Evolutionary conservation across 1,140 invertebrate genomes (phyloP).

Genomic region (Oryctes rhinoceros): DNA sequence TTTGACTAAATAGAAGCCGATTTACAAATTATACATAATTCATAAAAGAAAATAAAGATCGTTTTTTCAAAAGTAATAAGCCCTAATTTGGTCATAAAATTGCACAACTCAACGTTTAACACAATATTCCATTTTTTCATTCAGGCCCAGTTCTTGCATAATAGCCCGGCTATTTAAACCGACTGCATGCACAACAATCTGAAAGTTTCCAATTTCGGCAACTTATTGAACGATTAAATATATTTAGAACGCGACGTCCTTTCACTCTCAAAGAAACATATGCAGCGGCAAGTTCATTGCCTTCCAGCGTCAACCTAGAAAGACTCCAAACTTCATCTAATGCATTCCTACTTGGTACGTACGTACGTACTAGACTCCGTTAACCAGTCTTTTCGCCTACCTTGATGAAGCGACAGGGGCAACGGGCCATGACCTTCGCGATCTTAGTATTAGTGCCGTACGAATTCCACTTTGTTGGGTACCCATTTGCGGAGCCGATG

Average conservation of each 20-base stretch:
- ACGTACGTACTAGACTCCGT: background rate
- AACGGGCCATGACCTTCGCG: conserved; percentile 72
- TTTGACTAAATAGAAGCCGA: too few species aligned
- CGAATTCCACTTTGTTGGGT: conserved; percentile 64
- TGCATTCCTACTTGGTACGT: background rate
- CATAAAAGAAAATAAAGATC: too few species aligned
- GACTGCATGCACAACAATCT: background rate
- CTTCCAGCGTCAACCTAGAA: background rate
- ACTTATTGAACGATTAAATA: background rate
- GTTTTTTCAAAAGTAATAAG: too few species aligned
- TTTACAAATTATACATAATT: too few species aligned
- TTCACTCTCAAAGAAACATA: background rate
- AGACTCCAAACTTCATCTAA: background rate
- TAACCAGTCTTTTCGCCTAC: background rate
- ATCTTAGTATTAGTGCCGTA: conserved; percentile 70
- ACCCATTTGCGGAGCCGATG: conserved; percentile 72
- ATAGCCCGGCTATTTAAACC: background rate
- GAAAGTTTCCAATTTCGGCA: conserved; percentile 8
- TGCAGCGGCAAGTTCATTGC: conserved; percentile 1
- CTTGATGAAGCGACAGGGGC: conserved; percentile 64
- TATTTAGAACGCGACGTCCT: conserved; percentile 4
- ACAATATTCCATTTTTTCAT: too few species aligned
- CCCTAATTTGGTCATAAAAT: too few species aligned
- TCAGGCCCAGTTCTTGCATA: background rate
- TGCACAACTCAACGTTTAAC: too few species aligned